phyloP scores from a whole-genome alignment of 2,113 vertebrate species.

The Shinisaurus crocodilurus region DNA sequence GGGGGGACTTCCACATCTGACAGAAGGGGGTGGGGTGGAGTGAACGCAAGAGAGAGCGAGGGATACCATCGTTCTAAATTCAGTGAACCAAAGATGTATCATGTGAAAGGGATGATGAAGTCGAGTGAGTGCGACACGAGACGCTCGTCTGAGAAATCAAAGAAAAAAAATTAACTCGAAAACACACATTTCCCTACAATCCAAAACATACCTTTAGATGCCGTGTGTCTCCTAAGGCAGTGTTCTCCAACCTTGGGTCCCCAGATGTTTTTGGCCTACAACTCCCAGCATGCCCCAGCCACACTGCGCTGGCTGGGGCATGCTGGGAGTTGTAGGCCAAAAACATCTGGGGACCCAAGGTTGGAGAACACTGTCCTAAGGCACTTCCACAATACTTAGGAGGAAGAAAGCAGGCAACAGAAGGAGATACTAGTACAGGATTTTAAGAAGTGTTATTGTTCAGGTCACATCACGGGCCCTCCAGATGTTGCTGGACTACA shows the following conservation, averaged over 20 bases:
- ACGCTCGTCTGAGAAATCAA: not conserved
- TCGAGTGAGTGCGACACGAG: not conserved
- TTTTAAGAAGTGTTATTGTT: not conserved
- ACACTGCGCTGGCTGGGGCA: too few species aligned
- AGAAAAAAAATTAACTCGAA: not conserved
- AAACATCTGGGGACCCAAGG: too few species aligned
- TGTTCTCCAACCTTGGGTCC: too few species aligned
- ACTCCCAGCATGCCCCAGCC: too few species aligned
- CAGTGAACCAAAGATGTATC: not conserved
- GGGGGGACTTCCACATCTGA: not conserved
- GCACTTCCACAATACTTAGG: not conserved
- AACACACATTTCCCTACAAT: not conserved
- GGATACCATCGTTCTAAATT: not conserved
- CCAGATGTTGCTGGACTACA: too few species aligned
- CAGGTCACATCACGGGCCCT: not conserved
- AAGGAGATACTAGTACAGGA: not conserved
- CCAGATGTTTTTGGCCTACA: too few species aligned
- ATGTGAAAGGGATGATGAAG: not conserved
- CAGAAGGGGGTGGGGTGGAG: not conserved
- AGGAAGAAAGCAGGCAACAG: too few species aligned
- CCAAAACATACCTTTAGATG: not conserved
- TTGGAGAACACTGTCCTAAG: not conserved
- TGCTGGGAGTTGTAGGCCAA: too few species aligned
- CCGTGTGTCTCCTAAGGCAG: not conserved
- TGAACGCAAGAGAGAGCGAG: not conserved